Base-by-base conservation (phyloP, 2,888 invertebrate genomes). In the Hirtodrosophila histrioides region DNA sequence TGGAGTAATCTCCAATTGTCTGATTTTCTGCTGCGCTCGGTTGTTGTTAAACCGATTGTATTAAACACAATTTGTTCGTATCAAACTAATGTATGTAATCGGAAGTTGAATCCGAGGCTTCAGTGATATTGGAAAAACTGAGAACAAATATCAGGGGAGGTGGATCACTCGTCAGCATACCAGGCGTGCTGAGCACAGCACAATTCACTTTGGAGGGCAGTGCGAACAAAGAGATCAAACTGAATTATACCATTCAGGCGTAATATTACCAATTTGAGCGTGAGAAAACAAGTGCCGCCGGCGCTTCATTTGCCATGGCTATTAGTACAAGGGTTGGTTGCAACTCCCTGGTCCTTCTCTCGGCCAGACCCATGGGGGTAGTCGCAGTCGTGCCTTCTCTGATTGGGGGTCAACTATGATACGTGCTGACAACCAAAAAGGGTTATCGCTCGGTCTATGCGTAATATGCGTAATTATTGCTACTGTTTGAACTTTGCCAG, bases 381-480 rank as follows among this genome's bases (percentile, higher is more conserved):
- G 56, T 27, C 35, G 35, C 17, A 17, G 24, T 11, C 24, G 5
- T 12, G 8, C 29, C 23, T 3, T 37, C 10, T 27, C 37, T 17
- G n/a, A 31, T 31, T 46, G 29, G 41, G 57, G 43, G 43, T 23
- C 40, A 8, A 31, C n/a, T 27, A 17, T 17, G 17, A 17, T 73
- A 69, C 75, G 67, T 72, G 67, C 40, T 51, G 45, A 46, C 40
- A 64, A n/a, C 35, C 36, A 61, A 12, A 56, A 71, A 62, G 43
- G 68, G 55, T 45, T 60, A 55, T 41, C 39, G 17, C 44, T 43
- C 40, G 36, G 7, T 36, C 33, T 23, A 46, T 48, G 56, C 55
- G 36, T 57, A 83, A 87, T 88, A 87, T 78, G 71, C 71, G 71
- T 71, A 88, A 88, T 88, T 87, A 81, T 78, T 85, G 53, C 62